phyloP scores from a whole-genome alignment of 2,888 invertebrate species.

The Dendrolimus pini region DNA sequence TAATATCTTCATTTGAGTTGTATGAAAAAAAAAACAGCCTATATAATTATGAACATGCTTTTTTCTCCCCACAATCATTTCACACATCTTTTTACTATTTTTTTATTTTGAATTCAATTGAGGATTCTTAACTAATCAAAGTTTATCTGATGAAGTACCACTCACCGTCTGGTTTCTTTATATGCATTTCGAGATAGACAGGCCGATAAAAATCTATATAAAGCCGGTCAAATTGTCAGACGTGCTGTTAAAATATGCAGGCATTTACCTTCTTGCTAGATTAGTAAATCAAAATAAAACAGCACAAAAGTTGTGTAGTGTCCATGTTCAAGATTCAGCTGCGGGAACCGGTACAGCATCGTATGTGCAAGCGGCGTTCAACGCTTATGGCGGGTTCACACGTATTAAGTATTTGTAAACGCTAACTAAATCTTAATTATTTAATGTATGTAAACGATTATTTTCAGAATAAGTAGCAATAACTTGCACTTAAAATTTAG shows the following conservation, averaged over 20 bases:
- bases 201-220: constrained; percentile 23
- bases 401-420: no score
- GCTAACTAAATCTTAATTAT: no score
- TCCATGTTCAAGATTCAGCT: constrained; percentile 55
- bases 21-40: no score
- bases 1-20: no score
- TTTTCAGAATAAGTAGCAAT: no score
- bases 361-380: constrained; percentile 45
- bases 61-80: no score
- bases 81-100: no score
- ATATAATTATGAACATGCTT: no score
- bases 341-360: constrained; percentile 60
- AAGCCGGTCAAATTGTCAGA: constrained; percentile 31
- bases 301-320: constrained; percentile 37
- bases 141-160: background rate
- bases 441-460: no score
- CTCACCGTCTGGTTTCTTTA: constrained; percentile 5
- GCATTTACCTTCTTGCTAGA: constrained; percentile 36
- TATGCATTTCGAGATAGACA: constrained; percentile 19
- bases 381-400: constrained; percentile 16
- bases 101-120: no score
- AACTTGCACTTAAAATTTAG: no score
- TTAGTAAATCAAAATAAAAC: constrained; percentile 74
- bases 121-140: no score
- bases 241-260: constrained; percentile 35